Base-by-base conservation (phyloP, 2,797 vertebrate species). In the Neopelma chrysocephalum region DNA sequence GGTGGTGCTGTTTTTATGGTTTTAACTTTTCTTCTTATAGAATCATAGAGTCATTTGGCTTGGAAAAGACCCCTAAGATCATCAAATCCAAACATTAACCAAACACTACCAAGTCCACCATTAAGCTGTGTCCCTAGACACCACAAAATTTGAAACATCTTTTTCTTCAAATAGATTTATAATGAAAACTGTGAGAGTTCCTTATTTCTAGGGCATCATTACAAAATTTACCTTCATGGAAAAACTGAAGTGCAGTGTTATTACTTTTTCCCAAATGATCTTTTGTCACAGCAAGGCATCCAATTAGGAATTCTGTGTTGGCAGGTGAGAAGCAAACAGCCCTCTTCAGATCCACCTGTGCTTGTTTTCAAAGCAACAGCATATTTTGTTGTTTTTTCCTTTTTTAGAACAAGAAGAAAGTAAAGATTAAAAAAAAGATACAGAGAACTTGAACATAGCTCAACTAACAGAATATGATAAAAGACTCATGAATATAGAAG, bases 271-370 rank as follows among this genome's bases (percentile, higher is more conserved):
- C 51, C 79, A 88, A 95, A 70, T 71, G 65, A 51, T 47, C 83
- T 84, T 95, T 90, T 94, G 45, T 93, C 5, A 0, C 26, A 53
- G 38, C 45, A 73, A 80, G 96, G 71, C 29, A 20, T 85, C 85
- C 89, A 95, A 87, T 93, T 96, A 96, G 68, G 68, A 80, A 93
- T 70, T 93, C 65, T 73, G 1, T 71, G 70, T 92, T 95, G 89
- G 72, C 84, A 94, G 34, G 60, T 96, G 75, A 92, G 89, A 96
- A 92, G 36, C 45, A 96, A 66, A 70, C 76, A 56, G 60, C 32
- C 72, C 76, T 48, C 76, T 95, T 94, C 76, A 91, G 64, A 93
- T 79, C 77, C 79, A 82, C 48, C 66, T 95, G 42, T 81, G 31
- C n/a, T 77, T 69, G 25, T 76, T 95, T 96, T 90, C 61, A 50